Base-by-base conservation (phyloP, 2,113 vertebrate genomes). In the Carassius carassius region DNA sequence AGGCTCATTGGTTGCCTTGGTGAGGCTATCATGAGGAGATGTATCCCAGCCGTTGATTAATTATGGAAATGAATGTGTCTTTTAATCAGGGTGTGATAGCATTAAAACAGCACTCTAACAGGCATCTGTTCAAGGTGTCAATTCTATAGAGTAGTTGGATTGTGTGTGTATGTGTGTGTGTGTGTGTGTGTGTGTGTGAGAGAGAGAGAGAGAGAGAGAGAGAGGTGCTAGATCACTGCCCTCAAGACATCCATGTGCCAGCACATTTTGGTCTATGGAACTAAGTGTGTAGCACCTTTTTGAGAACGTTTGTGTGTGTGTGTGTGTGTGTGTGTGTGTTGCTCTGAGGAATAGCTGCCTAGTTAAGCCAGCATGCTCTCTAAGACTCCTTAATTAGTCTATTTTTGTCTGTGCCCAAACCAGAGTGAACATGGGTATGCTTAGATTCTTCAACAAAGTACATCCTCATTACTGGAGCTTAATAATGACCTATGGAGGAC, bases 351-450 rank as follows among this genome's bases (percentile, higher is more conserved):
- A 92, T 90, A 88, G 58, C 91, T 89, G 89, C 91, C 92, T 90
- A 90, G 92, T 89, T 94, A 94, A 95, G 92, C 92, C 88, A 88
- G 89, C 86, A 87, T 60, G 86, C 90, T 92, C 90, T 90, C 87
- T 92, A 90, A 95, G 92, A 91, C 92, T 90, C 47, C 83, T 86
- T 94, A 94, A 94, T 94, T 92, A 91, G 89, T 90, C 92, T 94
- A 94, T 95, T 94, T 94, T 84, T 91, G 93, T 88, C 86, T 84
- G 87, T 72, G 79, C 85, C 85, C 87, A 82, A 82, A 82, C 32
- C 32, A 58, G 29, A 72, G 81, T 90, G 89, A 88, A 89, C 86
- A 84, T 69, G 86, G 89, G 78, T 82, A 88, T 87, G 89, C 91
- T 92, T 91, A 89, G 91, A 89, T 90, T 92, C 90, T 86, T 86